Evolutionary conservation across 2,113 vertebrate genomes (phyloP), one percentile per base, ranked within the genome.

Genomic region (Misgurnus mizolepis): DNA sequence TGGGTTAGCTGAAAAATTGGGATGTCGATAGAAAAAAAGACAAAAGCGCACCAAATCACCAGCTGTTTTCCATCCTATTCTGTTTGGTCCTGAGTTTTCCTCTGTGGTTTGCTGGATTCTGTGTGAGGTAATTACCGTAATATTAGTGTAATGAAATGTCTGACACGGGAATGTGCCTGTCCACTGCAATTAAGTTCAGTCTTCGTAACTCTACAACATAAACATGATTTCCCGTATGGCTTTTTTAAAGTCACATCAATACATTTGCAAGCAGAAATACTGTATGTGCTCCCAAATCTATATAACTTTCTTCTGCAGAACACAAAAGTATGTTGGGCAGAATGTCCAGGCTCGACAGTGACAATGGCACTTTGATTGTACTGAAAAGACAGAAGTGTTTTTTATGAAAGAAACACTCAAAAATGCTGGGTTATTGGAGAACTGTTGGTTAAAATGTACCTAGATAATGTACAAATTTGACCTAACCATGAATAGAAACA

Each of bases 1-100:
- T 49, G 49, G 78, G 84, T 82, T 86, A 86, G 53, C 66, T 65
- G 67, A 58, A 74, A 79, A 62, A 81, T 76, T 66, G 74, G 61
- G 64, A 65, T 73, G 55, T 40, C 56, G 79, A 83, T 72, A 70
- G 67, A 71, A 58, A 72, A 68, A 82, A 72, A 12, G 47, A 67
- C 22, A 74, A 82, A 67, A 43, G 22, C 66, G 56, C 67, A 74
- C 70, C n/a, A 39, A 81, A 72, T 70, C 67, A 40, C 34, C 73
- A 82, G 67, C 79, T 81, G 76, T 69, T 70, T 80, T 78, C 81
- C 65, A 84, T 86, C 66, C 60, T 27, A 14, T 67, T 62, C 15
- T 47, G 56, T 67, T 78, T 65, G 71, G 58, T 84, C 73, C 15
- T 22, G 74, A 34, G 66, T 65, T 41, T 74, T 50, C 69, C 68